Conservation (phyloP, 2,888 invertebrate species). For the Fissipunctia ypsillon region DNA sequence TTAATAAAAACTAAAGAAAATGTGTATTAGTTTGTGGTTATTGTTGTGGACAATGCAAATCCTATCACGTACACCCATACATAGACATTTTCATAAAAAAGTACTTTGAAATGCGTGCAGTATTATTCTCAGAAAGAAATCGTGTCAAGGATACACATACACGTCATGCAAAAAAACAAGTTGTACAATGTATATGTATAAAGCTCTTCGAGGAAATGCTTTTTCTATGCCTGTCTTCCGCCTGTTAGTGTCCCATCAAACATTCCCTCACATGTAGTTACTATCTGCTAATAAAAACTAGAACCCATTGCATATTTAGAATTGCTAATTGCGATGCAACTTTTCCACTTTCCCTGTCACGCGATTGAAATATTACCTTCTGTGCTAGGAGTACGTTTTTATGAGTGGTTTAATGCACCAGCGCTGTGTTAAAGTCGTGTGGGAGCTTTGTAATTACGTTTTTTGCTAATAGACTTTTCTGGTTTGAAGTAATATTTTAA, state of each 20-base stretch:
- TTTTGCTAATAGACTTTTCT: conserved; percentile 1
- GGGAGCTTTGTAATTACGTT: conserved; percentile 22
- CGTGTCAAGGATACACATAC: conserved; percentile 30
- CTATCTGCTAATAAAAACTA: conserved; percentile 63
- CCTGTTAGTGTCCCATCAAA: conserved; percentile 41
- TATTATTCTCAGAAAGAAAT: conserved; percentile 23
- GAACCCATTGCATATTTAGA: conserved; percentile 66
- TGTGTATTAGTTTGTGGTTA: background rate
- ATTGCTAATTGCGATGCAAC: conserved; percentile 68
- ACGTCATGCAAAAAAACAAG: conserved; percentile 32
- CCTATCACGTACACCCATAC: background rate
- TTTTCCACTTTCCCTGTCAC: conserved; percentile 61
- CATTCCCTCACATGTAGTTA: conserved; percentile 49
- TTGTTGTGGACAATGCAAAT: background rate
- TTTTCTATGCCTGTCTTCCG: conserved; percentile 38
- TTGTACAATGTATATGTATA: conserved; percentile 2
- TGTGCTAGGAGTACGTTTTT: conserved; percentile 44
- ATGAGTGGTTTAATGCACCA: conserved; percentile 36
- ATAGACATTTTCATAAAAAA: conserved; percentile 9
- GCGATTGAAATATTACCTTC: conserved; percentile 58
- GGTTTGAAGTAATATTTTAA: conserved; percentile 8
- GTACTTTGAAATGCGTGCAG: background rate
- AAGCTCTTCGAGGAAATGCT: conserved; percentile 40
- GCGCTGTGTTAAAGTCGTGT: conserved; percentile 28
- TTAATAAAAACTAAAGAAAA: background rate